These are phyloP conservation scores for Heliopora coerulea DNA, from an alignment of 92 coral and sea anemone genomes.

Conservation along the genomic window DNA sequence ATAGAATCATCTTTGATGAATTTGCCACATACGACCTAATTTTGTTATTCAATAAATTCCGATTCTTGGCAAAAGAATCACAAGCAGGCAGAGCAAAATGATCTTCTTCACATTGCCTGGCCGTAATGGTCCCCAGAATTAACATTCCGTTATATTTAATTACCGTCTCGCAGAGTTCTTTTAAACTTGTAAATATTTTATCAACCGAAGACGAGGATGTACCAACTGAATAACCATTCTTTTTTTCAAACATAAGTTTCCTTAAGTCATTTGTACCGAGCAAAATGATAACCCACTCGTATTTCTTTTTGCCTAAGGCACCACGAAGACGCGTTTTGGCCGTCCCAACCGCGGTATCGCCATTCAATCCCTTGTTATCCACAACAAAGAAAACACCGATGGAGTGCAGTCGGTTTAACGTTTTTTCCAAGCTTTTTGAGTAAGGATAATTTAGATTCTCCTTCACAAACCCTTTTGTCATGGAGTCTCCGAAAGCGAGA, in stretches of 20 bases:
- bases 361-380: slow-evolving; percentile 50
- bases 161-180: slow-evolving; percentile 48
- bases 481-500: slow-evolving; percentile 62
- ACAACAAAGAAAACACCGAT: slow-evolving; percentile 40
- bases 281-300: slow-evolving; percentile 74
- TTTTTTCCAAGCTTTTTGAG: slow-evolving; percentile 44
- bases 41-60: slow-evolving; percentile 42
- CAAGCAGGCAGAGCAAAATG: slow-evolving; percentile 9
- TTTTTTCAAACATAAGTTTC: background rate
- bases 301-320: slow-evolving; percentile 36
- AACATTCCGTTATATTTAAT: slow-evolving; percentile 51
- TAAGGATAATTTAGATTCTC: slow-evolving; percentile 46
- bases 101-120: slow-evolving; percentile 59
- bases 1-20: slow-evolving; percentile 48
- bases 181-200: slow-evolving; percentile 48
- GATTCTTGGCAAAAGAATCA: slow-evolving; percentile 9
- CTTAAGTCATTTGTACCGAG: slow-evolving; percentile 77
- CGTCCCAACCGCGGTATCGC: slow-evolving; percentile 49
- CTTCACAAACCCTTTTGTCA: slow-evolving; percentile 47
- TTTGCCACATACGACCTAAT: slow-evolving; percentile 49
- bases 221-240: slow-evolving; percentile 5
- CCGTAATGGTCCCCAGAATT: slow-evolving; percentile 66
- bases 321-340: slow-evolving; percentile 43
- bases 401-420: slow-evolving; percentile 32
- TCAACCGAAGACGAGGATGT: background rate